Evolutionary conservation across 2,113 vertebrate species (phyloP), one percentile per base, ranked within the genome.

Genomic region (Thomomys bottae): DNA sequence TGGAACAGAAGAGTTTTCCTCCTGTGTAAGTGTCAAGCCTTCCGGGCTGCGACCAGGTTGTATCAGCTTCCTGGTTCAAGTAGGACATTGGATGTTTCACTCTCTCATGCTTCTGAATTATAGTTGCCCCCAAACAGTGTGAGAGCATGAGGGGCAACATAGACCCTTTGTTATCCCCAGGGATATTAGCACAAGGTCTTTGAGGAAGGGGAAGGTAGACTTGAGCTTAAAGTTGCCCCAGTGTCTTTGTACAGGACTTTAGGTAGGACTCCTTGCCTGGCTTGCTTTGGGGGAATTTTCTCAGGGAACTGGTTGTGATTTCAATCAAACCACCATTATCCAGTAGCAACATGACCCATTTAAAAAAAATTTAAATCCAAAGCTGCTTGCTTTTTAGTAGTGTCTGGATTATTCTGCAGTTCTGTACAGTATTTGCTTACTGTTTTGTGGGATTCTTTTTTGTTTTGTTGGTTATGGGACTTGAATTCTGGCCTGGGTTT

Each of bases 31-130:
- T 61, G 34, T 59, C 87, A 67, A 40, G 9, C 68, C 80, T 90
- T 79, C 79, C 80, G 79, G 79, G 57, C 54, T 20, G 26, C 66
- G 71, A 79, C 90, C 79, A 93, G 59, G 8, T 40, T 83, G 45
- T 76, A 64, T 89, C 76, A 38, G 64, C 40, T 90, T 96, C 68
- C 91, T 89, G 80, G 49, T 73, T 92, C 57, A 64, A 75, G 82
- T 61, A 70, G 61, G 94, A 94, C 93, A 87, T 76, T 15, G 14
- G 49, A 96, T 80, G 38, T 91, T 76, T 94, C 38, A 67, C 23
- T 80, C 67, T 68, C 81, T 59, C 61, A 68, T 49, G 76, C 38
- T 94, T 93, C 89, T 84, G 84, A 94, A 87, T 90, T 67, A 63
- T 36, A 49, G 72, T 83, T 90, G 80, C 63, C 66, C 59, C 57